These are phyloP conservation scores for Onychomys arenicola DNA, from an alignment of 2,797 vertebrate genomes.

Conservation along the genomic window DNA sequence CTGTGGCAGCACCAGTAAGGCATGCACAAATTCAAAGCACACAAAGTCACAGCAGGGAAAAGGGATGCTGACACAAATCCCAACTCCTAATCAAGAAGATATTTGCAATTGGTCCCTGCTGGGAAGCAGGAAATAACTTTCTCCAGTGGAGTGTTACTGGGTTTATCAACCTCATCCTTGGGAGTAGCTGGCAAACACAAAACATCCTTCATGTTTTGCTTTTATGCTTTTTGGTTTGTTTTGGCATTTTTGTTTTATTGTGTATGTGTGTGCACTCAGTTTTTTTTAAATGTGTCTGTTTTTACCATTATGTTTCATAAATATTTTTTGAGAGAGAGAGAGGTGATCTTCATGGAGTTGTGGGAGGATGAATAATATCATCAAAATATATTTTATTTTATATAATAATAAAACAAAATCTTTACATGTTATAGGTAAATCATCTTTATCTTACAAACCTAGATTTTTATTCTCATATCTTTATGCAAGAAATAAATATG, in stretches of 20 bases:
- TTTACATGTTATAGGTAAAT: not conserved
- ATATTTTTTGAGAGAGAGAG: not conserved
- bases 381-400: not conserved
- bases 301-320: not conserved
- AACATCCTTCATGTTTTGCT: not conserved
- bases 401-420: not conserved
- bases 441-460: not conserved
- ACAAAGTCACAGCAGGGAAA: not conserved
- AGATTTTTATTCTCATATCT: not conserved
- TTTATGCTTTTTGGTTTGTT: not conserved
- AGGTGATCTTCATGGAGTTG: not conserved
- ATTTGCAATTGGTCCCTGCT: not conserved
- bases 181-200: not conserved
- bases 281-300: not conserved
- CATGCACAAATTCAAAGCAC: not conserved
- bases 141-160: not conserved
- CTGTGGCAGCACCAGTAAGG: not conserved
- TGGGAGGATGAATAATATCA: not conserved
- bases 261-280: not conserved
- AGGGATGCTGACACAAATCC: not conserved
- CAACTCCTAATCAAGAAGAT: not conserved
- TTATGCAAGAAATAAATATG: not conserved
- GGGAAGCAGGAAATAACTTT: not conserved
- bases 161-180: too few relatives aligned
- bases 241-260: not conserved